Conservation (phyloP, 1,140 invertebrate genomes). For the Aplysia californica region DNA sequence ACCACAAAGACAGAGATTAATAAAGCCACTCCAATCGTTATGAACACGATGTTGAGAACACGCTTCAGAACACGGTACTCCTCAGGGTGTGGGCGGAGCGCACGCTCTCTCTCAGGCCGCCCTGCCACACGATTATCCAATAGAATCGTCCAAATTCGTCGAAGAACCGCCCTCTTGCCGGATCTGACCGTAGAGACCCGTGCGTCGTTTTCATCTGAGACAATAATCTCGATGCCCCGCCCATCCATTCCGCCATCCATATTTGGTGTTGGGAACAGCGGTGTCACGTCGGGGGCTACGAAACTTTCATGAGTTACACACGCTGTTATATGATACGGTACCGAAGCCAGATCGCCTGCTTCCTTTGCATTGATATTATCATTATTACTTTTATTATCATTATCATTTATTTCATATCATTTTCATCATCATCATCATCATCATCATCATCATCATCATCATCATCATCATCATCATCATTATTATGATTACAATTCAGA, state of each 20-base stretch:
- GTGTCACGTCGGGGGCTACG: no score
- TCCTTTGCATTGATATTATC: no score
- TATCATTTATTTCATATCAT: no score
- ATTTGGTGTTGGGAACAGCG: no score
- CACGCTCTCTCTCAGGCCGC: conserved; percentile 30
- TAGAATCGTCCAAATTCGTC: conserved; percentile 33
- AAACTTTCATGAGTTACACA: no score
- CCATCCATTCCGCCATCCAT: conserved; percentile 31
- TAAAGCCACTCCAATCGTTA: conserved; percentile 40
- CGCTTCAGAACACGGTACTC: conserved; percentile 43
- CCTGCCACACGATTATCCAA: conserved; percentile 41
- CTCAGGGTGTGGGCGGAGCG: conserved; percentile 35
- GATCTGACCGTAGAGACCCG: conserved; percentile 22
- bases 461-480: no score
- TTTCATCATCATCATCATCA: no score
- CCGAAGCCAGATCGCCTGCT: no score
- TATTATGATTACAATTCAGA: no score
- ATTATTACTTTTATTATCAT: no score
- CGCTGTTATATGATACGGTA: no score
- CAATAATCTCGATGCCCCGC: conserved; percentile 41
- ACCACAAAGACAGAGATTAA: conserved; percentile 44
- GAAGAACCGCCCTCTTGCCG: conserved; percentile 34
- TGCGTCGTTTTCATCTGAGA: conserved; percentile 36
- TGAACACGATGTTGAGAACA: conserved; percentile 42
- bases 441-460: no score